A percentile compares a stretch with the other conserved stretches of the same genome.
These are phyloP conservation scores for Hartigia nigra DNA, from an alignment of 2,888 invertebrate genomes.

Conservation along the genomic window DNA sequence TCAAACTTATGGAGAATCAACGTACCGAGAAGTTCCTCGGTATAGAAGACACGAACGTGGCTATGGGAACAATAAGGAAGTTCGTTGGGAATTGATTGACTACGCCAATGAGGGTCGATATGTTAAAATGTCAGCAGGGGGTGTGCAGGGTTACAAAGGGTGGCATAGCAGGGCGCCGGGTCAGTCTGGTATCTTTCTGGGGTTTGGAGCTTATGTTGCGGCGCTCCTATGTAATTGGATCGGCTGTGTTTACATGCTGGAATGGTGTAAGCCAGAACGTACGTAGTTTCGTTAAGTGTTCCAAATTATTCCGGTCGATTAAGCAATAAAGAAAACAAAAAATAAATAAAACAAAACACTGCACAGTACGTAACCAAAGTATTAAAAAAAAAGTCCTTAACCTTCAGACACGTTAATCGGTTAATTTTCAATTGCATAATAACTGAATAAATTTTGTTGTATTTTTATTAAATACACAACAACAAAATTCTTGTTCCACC, in stretches of 20 bases:
- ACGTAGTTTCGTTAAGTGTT: not conserved
- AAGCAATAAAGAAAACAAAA: not conserved
- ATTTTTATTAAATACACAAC: not conserved
- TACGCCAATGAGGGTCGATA: slow-evolving; percentile 1
- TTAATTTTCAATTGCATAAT: not conserved
- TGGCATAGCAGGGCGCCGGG: not conserved
- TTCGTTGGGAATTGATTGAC: not conserved
- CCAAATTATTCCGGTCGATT: not conserved
- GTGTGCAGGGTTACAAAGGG: slow-evolving; percentile 10
- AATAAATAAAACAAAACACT: not conserved
- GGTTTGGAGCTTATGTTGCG: slow-evolving; percentile 11
- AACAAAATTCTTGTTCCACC: not conserved
- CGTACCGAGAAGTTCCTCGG: not conserved
- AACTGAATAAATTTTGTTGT: not conserved
- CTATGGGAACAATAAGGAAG: not conserved
- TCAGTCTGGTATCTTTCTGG: not conserved
- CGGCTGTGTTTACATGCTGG: slow-evolving; percentile 30
- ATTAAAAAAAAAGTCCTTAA: not conserved
- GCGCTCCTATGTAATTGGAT: slow-evolving; percentile 27
- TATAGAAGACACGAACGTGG: not conserved
- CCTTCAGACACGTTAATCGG: not conserved
- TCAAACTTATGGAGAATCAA: not conserved
- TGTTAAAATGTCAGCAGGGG: slow-evolving; percentile 7
- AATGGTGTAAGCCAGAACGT: slow-evolving; percentile 4
- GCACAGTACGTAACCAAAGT: not conserved